Evolutionary conservation across 2,797 vertebrate species (phyloP).

Genomic region (Cygnus olor): DNA sequence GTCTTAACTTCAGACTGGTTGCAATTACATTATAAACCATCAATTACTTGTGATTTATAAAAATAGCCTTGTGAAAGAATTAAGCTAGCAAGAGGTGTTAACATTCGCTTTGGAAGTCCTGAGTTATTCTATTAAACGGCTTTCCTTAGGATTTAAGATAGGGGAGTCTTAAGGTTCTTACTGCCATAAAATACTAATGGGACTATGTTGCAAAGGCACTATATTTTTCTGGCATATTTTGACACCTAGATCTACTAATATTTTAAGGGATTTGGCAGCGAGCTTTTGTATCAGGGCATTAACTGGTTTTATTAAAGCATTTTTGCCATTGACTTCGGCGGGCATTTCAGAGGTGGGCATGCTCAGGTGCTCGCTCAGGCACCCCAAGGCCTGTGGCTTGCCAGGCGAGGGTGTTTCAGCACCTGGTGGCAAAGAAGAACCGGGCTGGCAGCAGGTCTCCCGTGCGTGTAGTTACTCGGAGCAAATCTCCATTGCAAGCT

Average conservation of each 20-base stretch:
- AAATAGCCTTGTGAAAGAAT: constrained; percentile 50
- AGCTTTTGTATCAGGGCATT: constrained; percentile 35
- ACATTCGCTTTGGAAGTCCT: constrained; percentile 57
- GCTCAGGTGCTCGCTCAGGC: too few species aligned
- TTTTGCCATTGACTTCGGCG: constrained; percentile 16
- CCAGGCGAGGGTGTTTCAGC: background rate
- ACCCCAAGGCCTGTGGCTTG: background rate
- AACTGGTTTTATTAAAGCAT: constrained; percentile 40
- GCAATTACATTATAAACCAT: constrained; percentile 50
- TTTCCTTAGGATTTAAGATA: constrained; percentile 69
- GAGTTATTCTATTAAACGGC: constrained; percentile 69
- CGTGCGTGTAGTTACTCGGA: background rate
- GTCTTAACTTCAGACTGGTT: constrained; percentile 56
- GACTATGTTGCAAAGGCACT: constrained; percentile 45
- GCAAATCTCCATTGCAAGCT: background rate
- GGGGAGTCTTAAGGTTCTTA: constrained; percentile 58
- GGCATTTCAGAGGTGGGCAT: background rate
- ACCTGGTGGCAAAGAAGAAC: background rate
- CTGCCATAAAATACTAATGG: constrained; percentile 60
- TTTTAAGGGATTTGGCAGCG: constrained; percentile 58
- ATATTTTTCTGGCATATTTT: constrained; percentile 69
- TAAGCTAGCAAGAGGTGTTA: constrained; percentile 68
- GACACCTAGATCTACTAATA: constrained; percentile 49
- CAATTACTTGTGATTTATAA: constrained; percentile 57
- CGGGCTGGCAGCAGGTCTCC: background rate